phyloP scores from a whole-genome alignment of 2,797 vertebrate species.

The Clamator glandarius region DNA sequence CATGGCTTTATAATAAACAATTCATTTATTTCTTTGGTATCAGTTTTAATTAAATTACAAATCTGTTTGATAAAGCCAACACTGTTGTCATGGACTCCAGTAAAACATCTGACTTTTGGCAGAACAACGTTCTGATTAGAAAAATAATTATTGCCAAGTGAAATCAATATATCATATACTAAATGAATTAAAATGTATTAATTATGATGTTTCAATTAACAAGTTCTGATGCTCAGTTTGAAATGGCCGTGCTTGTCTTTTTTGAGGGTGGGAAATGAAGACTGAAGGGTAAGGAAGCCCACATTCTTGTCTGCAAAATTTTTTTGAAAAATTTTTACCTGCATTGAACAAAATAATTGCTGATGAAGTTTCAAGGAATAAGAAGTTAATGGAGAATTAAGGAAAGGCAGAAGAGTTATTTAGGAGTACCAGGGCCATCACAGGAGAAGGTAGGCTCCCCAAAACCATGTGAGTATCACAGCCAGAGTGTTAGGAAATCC shows the following conservation, averaged over 20 bases:
- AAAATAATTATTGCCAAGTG: constrained; percentile 35
- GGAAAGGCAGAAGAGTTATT: background rate
- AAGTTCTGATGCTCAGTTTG: background rate
- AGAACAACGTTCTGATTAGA: constrained; percentile 22
- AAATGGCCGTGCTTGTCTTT: background rate
- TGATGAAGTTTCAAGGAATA: background rate
- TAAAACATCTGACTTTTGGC: constrained; percentile 44
- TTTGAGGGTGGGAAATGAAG: background rate
- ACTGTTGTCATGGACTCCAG: background rate
- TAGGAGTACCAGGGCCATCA: background rate
- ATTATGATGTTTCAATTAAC: background rate
- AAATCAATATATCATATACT: constrained; percentile 14
- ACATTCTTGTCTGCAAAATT: background rate
- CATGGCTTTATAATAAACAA: constrained; percentile 23
- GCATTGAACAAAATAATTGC: background rate
- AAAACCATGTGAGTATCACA: fast-evolving
- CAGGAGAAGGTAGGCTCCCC: background rate
- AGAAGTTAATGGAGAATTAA: background rate
- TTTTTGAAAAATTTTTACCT: background rate
- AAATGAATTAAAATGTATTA: background rate
- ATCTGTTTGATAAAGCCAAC: constrained; percentile 31
- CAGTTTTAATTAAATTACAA: constrained; percentile 41
- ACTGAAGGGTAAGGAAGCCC: background rate
- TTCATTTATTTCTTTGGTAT: constrained; percentile 38
- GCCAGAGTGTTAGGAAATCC: background rate